Percentiles rank a stretch among this genome's conserved stretches.
phyloP scores from a whole-genome alignment of 2,797 vertebrate species.

The Onychomys torridus region DNA sequence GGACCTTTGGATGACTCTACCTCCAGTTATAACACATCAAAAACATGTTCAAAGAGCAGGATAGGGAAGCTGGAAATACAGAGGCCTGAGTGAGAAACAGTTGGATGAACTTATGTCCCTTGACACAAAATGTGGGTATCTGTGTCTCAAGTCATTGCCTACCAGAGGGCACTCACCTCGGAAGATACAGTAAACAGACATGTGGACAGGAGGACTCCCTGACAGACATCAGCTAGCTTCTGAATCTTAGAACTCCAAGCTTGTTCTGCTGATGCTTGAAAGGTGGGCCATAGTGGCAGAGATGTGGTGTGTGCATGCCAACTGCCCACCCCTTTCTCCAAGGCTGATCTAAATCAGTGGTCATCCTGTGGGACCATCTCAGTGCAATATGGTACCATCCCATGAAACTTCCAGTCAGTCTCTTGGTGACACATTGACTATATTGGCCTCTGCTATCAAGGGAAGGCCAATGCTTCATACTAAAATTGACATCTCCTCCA shows the following conservation, averaged over 20 bases:
- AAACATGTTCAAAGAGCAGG: neutral
- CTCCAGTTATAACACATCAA: neutral
- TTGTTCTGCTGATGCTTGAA: neutral
- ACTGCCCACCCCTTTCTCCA: neutral
- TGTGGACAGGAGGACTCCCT: neutral
- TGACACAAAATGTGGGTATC: neutral
- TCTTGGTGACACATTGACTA: neutral
- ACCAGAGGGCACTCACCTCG: neutral
- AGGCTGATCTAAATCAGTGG: neutral
- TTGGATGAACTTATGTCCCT: neutral
- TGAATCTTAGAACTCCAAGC: neutral
- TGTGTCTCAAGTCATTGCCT: neutral
- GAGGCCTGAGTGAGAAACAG: neutral
- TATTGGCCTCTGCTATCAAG: neutral
- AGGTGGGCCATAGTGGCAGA: neutral
- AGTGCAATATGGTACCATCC: neutral
- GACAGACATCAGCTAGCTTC: neutral
- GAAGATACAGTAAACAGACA: neutral
- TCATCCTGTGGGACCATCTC: neutral
- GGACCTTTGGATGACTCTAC: neutral
- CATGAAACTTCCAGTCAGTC: neutral
- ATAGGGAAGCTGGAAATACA: neutral
- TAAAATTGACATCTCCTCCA: neutral
- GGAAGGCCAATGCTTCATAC: neutral
- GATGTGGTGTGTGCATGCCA: neutral